Base-by-base conservation (phyloP, 2,888 invertebrate genomes). In the Ennomos quercinarius region DNA sequence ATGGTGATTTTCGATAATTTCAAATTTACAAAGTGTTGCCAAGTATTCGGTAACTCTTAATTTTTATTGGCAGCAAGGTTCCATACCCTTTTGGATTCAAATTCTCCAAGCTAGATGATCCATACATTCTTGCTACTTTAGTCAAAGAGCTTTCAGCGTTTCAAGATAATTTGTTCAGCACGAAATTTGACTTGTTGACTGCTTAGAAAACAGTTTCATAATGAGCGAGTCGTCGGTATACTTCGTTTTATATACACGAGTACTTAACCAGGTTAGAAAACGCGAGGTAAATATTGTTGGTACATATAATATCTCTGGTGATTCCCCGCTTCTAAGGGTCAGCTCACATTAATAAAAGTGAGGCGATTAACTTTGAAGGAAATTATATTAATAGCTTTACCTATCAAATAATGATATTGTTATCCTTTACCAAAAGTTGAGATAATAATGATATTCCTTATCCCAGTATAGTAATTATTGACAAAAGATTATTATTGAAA, bases 11-110 rank as follows among this genome's bases (percentile, higher is more conserved):
- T 76, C 70, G 2, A 59, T 59, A 65, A 83, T 71, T 53, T 77
- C 74, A 67, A 84, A 74, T 45, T 71, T 71, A n/a, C 54, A 82
- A 69, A 64, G 81, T 77, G 57, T 73, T 78, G 9, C 81, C 82
- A 10, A 71, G 61, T 10, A 84, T 43, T 5, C 68, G 64, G 64
- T 79, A 80, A 53, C 75, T 77, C 69, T 83, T 80, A 78, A 81
- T 83, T 46, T 53, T 73, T 10, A 17, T 17, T 17, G 17, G 17
- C 3, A 17, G 3, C 17, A 17, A 3, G 17, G 17, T 17, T 17
- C 1, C 1, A 17, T 3, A 17, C 17, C 3, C 17, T 17, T 17
- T 17, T 17, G 17, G 17, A 17, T 17, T 17, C 17, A 3, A 17
- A 17, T 17, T 17, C 17, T 17, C 3, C 17, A 17, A 17, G 17